phyloP scores from a whole-genome alignment of 2,888 invertebrate genomes.

The Opisthograptis luteolata region DNA sequence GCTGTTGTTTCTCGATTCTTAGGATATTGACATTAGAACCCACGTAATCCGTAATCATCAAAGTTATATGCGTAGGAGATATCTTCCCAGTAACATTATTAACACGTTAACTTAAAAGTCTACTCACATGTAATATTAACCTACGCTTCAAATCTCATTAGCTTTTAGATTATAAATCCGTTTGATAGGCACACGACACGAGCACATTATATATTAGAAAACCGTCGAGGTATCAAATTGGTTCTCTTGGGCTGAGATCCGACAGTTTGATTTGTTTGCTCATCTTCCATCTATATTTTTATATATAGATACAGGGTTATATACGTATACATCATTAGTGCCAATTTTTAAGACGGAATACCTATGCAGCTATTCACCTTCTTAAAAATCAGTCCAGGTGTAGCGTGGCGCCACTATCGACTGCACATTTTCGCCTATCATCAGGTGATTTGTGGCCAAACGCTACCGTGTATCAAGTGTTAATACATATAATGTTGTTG shows the following conservation, averaged over 20 bases:
- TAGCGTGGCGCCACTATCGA: too few species aligned
- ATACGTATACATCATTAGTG: too few species aligned
- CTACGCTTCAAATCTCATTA: slow-evolving; percentile 20
- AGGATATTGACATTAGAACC: not conserved
- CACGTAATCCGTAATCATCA: slow-evolving; percentile 8
- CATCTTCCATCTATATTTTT: too few species aligned
- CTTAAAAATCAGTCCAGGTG: too few species aligned
- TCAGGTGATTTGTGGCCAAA: too few species aligned
- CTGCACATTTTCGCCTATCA: too few species aligned
- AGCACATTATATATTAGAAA: slow-evolving; percentile 49
- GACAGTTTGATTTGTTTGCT: not conserved
- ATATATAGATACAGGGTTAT: too few species aligned
- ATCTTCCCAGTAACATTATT: slow-evolving; percentile 4
- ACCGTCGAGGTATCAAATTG: slow-evolving; percentile 53
- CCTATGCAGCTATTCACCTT: too few species aligned
- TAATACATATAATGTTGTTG: too few species aligned
- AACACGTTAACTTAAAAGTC: slow-evolving; percentile 16
- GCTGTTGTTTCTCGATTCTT: too few species aligned
- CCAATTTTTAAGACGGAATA: too few species aligned
- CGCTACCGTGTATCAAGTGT: too few species aligned
- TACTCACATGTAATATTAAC: slow-evolving; percentile 16
- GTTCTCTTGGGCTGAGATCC: slow-evolving; percentile 18
- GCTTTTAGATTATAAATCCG: slow-evolving; percentile 29
- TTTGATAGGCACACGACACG: slow-evolving; percentile 31
- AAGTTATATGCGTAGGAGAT: slow-evolving; percentile 9